Base-by-base conservation (phyloP, 2,113 vertebrate genomes). In the Takifugu flavidus region DNA sequence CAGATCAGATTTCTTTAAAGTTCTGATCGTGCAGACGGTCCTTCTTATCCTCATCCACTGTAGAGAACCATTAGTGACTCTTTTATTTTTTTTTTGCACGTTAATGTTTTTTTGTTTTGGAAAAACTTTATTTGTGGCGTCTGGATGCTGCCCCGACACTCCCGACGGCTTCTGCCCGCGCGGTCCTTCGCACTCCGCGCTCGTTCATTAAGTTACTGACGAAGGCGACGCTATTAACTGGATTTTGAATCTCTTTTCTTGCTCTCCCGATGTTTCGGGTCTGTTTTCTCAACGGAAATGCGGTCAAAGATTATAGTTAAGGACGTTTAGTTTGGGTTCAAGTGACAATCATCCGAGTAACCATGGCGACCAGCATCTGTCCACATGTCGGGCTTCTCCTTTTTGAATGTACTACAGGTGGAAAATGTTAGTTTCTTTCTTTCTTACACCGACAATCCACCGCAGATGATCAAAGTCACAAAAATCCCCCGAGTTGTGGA, bases 381-480 rank as follows among this genome's bases (percentile, higher is more conserved):
- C 45, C 15, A 28, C 54, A 43, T 10, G 11, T 39, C 34, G 7
- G 34, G 34, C 2, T 10, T 53, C 49, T 63, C 49, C 14, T 59
- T 65, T 75, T 31, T 75, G 72, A 81, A 78, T 86, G 62, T 74
- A 75, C 45, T 20, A 20, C 20, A 20, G 20, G 20, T 20, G 20
- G 20, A 20, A 20, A 20, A 20, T 20, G 20, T 20, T 46, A 5
- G 28, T 1, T n/a, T 6, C 47, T 15, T 66, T 46, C 60, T 31
- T 1, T 46, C 4, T 5, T 57, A 63, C 79, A 69, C 71, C 47
- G 87, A 87, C 80, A 88, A 87, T 89, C 86, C 78, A 67, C 69
- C 53, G 56, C 51, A 70, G 75, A 84, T 77, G 67, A 56, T 67
- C 59, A 45, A 59, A 56, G 27, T 43, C 51, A 59, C 52, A 44